A percentile compares a stretch with the other conserved stretches of the same genome.
These are phyloP conservation scores for Henricia sp. DNA, from an alignment of 53 echinoderm and acorn worm genomes.

Conservation along the genomic window DNA sequence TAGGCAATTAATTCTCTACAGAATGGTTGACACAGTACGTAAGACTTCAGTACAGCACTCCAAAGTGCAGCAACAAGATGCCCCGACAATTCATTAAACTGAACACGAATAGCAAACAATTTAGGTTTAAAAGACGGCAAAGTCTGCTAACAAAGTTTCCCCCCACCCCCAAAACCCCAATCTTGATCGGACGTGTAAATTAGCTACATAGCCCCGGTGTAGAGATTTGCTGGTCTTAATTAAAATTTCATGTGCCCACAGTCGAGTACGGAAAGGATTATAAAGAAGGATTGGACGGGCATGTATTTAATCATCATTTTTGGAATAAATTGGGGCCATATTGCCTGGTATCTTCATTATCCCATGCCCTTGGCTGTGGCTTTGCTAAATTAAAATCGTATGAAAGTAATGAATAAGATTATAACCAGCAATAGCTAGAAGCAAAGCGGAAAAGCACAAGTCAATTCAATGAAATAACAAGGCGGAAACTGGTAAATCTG, in stretches of 20 bases:
- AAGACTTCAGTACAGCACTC: too few species aligned
- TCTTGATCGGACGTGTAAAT: not conserved
- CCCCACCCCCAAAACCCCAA: too few species aligned
- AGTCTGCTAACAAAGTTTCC: too few species aligned
- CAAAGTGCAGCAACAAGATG: too few species aligned
- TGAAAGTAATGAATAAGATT: conserved; percentile 43
- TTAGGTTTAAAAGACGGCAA: too few species aligned
- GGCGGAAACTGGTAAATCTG: not conserved
- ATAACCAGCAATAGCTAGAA: not conserved
- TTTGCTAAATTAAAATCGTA: conserved; percentile 48
- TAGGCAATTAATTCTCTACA: too few species aligned
- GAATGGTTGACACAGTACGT: too few species aligned
- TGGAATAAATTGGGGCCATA: not conserved
- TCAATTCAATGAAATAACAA: too few species aligned
- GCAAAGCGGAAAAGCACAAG: too few species aligned
- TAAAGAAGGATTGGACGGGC: not conserved
- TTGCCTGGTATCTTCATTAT: conserved; percentile 26
- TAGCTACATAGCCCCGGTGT: conserved; percentile 23
- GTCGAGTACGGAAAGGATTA: conserved; percentile 1
- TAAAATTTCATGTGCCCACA: not conserved
- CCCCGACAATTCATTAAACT: too few species aligned
- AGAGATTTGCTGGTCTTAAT: conserved; percentile 15
- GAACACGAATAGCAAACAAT: too few species aligned
- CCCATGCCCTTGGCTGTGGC: conserved; percentile 5
- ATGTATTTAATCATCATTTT: conserved; percentile 15